phyloP scores from a whole-genome alignment of 2,888 invertebrate genomes.

The Mellilla xanthometata region DNA sequence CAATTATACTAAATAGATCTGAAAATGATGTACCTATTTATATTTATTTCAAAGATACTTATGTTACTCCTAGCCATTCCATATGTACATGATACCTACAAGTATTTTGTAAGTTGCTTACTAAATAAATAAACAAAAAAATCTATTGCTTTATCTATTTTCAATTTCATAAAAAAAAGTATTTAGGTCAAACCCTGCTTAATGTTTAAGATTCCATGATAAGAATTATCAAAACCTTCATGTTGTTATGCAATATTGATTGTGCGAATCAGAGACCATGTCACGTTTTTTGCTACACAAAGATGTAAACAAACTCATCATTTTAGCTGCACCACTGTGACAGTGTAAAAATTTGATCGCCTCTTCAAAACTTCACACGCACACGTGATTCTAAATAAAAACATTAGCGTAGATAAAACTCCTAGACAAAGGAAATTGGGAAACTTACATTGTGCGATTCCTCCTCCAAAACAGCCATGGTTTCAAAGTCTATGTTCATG shows the following conservation, averaged over 20 bases:
- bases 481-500: slow-evolving; percentile 84
- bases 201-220: too few species aligned
- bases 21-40: too few species aligned
- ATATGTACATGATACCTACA: too few species aligned
- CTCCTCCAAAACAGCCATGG: slow-evolving; percentile 85
- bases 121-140: too few species aligned
- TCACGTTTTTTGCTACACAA: slow-evolving; percentile 15
- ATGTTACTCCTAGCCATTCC: too few species aligned
- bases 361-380: not conserved
- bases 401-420: not conserved
- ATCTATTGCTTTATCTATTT: too few species aligned
- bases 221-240: slow-evolving; percentile 48
- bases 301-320: slow-evolving; percentile 22
- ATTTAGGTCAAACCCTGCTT: too few species aligned
- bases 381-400: not conserved
- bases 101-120: too few species aligned
- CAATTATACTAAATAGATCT: too few species aligned
- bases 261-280: slow-evolving; percentile 30
- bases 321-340: not conserved
- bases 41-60: too few species aligned
- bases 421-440: too few species aligned
- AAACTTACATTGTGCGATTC: slow-evolving; percentile 83
- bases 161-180: too few species aligned
- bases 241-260: slow-evolving; percentile 59
- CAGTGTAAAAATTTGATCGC: not conserved